Percentiles rank a stretch among this genome's conserved stretches.
Conservation (phyloP, 2,113 vertebrate species). For the Thalassoma bifasciatum region DNA sequence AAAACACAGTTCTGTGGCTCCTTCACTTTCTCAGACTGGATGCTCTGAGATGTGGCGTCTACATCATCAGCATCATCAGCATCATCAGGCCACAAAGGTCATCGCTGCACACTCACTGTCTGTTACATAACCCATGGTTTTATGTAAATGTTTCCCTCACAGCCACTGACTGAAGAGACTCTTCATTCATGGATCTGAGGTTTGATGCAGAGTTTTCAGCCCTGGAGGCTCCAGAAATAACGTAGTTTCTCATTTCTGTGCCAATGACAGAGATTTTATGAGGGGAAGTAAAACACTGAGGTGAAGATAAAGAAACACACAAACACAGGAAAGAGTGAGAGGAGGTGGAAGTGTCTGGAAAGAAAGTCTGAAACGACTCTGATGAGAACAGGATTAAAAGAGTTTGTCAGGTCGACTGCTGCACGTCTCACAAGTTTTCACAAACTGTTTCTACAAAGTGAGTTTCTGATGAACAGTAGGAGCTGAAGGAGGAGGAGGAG, state of each 20-base stretch:
- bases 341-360: slow-evolving; percentile 47
- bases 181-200: background rate
- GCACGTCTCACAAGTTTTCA: no score
- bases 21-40: background rate
- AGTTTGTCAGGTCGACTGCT: no score
- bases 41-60: background rate
- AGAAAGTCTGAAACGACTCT: slow-evolving; percentile 50
- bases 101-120: background rate
- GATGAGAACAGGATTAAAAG: no score
- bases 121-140: background rate
- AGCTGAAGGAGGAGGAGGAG: no score
- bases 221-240: background rate
- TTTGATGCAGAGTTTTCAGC: background rate
- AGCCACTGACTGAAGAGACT: background rate
- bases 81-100: background rate
- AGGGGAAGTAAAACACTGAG: slow-evolving; percentile 44
- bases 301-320: slow-evolving; percentile 52
- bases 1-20: no score
- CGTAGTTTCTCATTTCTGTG: background rate
- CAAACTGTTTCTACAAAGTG: no score
- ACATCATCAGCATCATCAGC: no score
- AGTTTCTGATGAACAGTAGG: no score
- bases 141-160: background rate
- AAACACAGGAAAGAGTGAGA: no score
- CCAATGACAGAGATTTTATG: slow-evolving; percentile 3